Evolutionary conservation across 2,888 invertebrate genomes (phyloP), one percentile per base, ranked within the genome.

Genomic region (Leptarthrus brevirostris): DNA sequence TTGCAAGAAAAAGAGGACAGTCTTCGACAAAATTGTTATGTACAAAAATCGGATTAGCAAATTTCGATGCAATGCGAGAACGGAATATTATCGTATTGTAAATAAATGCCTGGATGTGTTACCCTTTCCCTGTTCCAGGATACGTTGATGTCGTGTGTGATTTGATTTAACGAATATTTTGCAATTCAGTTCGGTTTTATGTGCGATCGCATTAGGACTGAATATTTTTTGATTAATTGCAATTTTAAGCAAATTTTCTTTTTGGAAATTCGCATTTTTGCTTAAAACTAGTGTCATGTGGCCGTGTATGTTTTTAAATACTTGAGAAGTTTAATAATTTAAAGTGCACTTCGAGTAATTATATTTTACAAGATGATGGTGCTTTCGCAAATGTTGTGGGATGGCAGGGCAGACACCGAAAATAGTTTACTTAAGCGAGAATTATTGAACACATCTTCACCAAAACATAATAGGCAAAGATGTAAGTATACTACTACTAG

Each of bases 351-450:
- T 40, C 16, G 3, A 30, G 2, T 10, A 22, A 8, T 8, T 58
- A 70, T 22, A 40, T 64, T 52, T 53, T 54, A 1, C 56, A 78
- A 77, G 72, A 79, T 79, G 79, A 79, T 79, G 77, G 77, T 79
- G 8, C 71, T 79, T 44, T 77, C 79, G 66, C 78, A 79, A 77
- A 56, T 77, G 24, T 76, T 77, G 49, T 79, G 78, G 76, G 76
- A 77, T 74, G 70, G 75, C 40, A 40, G 74, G 54, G 12, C 20
- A 36, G 44, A 58, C 12, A n/a, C 40, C 12, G 40, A 44, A 8
- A 58, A 44, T 34, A 30, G 52, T 40, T 22, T 72, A 53, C 40
- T 74, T 18, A 61, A 73, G 40, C 14, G 56, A 16, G 73, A 74
- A n/a, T 30, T 74, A 22, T 26, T 76, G 8, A 18, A 30, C 44